Conservation (phyloP, 2,113 vertebrate species). For the Hemibagrus wyckioides region DNA sequence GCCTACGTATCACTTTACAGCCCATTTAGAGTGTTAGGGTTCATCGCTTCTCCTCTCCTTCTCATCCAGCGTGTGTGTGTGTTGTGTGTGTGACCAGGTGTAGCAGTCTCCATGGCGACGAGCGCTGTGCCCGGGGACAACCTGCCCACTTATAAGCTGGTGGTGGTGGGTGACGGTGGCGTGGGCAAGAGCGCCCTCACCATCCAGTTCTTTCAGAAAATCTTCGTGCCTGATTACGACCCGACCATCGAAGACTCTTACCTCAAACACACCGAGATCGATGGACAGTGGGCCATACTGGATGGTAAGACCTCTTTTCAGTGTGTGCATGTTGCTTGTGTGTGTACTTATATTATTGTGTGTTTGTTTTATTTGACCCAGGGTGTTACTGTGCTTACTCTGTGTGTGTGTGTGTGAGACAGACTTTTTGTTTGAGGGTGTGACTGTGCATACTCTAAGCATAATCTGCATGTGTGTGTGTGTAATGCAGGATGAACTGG, state of each 20-base stretch:
- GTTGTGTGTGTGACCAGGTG: conserved; percentile 69
- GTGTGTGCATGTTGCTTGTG: conserved; percentile 3
- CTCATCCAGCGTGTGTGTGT: not conserved
- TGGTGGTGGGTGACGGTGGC: conserved; percentile 96
- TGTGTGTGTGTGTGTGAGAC: not conserved
- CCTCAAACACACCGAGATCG: conserved; percentile 97
- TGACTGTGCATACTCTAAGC: not conserved
- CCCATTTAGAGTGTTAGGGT: conserved; percentile 22
- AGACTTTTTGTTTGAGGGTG: not conserved
- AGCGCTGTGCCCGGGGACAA: conserved; percentile 96
- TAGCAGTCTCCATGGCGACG: conserved; percentile 84
- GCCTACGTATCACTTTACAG: conserved; percentile 19
- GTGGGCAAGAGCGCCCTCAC: conserved; percentile 98
- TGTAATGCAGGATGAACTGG: too few species aligned
- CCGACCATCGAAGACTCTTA: conserved; percentile 99
- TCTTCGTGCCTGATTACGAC: conserved; percentile 98
- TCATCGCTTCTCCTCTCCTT: not conserved
- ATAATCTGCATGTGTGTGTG: not conserved
- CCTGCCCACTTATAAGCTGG: conserved; percentile 96
- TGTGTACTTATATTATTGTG: not conserved
- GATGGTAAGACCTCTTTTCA: conserved; percentile 80
- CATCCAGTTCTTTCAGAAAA: conserved; percentile 99
- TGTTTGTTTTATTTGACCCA: conserved; percentile 7
- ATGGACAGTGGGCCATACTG: conserved; percentile 96
- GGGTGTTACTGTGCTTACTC: conserved; percentile 6